A percentile compares a stretch with the other conserved stretches of the same genome.
Conservation (phyloP, 64 coral and sea anemone species). For the Anthopleura sola region DNA sequence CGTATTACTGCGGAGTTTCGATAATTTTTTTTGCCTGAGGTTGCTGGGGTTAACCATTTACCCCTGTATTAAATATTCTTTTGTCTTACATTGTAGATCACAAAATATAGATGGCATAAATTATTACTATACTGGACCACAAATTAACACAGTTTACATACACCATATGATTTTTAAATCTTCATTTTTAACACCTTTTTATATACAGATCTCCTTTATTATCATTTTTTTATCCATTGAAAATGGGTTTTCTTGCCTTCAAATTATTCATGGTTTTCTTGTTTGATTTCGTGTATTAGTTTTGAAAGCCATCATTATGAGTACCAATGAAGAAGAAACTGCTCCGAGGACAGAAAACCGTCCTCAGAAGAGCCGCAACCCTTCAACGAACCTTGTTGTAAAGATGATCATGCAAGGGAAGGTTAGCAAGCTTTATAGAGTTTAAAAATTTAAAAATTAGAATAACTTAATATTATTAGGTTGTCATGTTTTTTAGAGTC, state of each 20-base stretch:
- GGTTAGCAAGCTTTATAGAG: neutral
- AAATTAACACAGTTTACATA: neutral
- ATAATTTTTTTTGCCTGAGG: neutral
- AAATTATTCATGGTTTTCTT: neutral
- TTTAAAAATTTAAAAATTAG: neutral
- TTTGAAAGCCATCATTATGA: constrained; percentile 19
- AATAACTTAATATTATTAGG: neutral
- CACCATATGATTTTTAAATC: constrained; percentile 2
- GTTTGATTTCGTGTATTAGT: neutral
- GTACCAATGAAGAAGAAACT: constrained; percentile 18
- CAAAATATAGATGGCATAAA: neutral
- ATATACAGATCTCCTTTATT: neutral
- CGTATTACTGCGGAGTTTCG: neutral
- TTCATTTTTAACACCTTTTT: neutral
- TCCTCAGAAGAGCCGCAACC: neutral
- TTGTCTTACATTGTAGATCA: neutral
- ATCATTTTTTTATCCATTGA: neutral
- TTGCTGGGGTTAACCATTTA: constrained; percentile 6
- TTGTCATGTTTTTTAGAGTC: neutral
- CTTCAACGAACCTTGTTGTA: constrained; percentile 20
- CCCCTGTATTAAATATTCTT: neutral
- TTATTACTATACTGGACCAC: neutral
- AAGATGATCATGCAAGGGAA: constrained; percentile 37
- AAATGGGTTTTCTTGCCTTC: neutral
- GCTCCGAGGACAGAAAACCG: constrained; percentile 5